phyloP scores from a whole-genome alignment of 2,797 vertebrate species.

The Coregonus ussuriensis region DNA sequence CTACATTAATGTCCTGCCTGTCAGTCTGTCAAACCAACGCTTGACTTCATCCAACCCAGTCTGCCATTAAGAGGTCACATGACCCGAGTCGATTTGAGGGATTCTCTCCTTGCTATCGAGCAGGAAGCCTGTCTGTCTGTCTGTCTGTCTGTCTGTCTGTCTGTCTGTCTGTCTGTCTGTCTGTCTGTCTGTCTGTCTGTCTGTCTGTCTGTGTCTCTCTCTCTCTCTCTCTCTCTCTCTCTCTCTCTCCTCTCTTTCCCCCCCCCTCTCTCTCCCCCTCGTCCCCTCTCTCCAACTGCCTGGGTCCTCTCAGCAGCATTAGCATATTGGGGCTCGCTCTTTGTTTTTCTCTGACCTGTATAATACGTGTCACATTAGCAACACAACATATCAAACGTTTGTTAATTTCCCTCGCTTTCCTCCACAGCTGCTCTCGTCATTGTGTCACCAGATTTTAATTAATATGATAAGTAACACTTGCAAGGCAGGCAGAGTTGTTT shows the following conservation, averaged over 20 bases:
- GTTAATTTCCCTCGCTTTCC: conserved; percentile 92
- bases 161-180: neutral
- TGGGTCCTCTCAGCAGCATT: conserved; percentile 79
- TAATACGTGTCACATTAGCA: conserved; percentile 99
- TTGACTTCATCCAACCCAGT: conserved; percentile 72
- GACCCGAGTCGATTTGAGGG: conserved; percentile 45
- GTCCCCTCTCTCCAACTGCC: conserved; percentile 57
- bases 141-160: neutral
- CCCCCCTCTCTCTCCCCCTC: neutral
- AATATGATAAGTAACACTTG: conserved; percentile 99
- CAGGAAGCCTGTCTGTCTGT: neutral
- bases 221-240: conserved; percentile 1
- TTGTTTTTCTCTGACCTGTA: conserved; percentile 95
- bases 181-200: neutral
- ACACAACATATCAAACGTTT: conserved; percentile 97
- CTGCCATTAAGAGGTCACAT: conserved; percentile 73
- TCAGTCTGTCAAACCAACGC: conserved; percentile 76
- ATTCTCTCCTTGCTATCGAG: neutral
- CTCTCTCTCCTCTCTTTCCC: conserved; percentile 4
- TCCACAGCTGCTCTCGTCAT: conserved; percentile 94
- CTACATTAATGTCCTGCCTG: conserved; percentile 73
- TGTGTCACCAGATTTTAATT: conserved; percentile 98
- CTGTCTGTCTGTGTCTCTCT: neutral
- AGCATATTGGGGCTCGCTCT: conserved; percentile 89
- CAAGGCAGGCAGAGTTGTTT: conserved; percentile 87